Conservation (phyloP, 1,140 invertebrate genomes). For the Piezodorus guildinii region DNA sequence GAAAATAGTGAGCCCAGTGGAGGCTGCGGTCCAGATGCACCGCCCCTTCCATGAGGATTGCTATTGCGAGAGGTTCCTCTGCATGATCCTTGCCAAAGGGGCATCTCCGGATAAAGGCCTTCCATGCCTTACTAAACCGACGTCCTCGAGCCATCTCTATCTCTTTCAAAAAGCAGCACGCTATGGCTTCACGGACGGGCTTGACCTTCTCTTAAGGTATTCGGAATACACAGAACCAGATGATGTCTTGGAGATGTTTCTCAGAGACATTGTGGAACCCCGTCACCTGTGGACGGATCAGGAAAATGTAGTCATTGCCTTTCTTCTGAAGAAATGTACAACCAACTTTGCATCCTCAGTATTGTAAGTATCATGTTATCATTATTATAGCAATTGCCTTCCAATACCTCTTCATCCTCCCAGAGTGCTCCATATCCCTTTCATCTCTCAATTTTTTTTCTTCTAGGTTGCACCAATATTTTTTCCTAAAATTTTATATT, state of each 20-base stretch:
- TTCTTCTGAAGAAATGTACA: neutral
- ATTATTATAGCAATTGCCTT: no score
- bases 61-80: constrained; percentile 14
- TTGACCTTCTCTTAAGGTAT: constrained; percentile 9
- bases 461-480: no score
- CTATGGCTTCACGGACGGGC: constrained; percentile 4
- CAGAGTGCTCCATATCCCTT: no score
- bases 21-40: constrained; percentile 9
- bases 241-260: neutral
- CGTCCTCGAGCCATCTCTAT: neutral
- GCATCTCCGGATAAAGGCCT: neutral
- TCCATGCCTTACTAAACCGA: neutral
- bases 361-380: neutral
- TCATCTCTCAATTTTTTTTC: no score
- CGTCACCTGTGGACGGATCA: neutral
- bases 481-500: no score
- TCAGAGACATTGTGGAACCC: neutral
- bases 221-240: constrained; percentile 7
- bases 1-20: constrained; percentile 1
- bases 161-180: neutral
- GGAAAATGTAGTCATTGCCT: neutral
- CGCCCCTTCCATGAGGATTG: constrained; percentile 3
- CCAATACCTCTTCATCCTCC: no score
- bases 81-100: neutral
- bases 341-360: neutral